Conservation (phyloP, 1,140 invertebrate genomes). For the Ips nitidus region DNA sequence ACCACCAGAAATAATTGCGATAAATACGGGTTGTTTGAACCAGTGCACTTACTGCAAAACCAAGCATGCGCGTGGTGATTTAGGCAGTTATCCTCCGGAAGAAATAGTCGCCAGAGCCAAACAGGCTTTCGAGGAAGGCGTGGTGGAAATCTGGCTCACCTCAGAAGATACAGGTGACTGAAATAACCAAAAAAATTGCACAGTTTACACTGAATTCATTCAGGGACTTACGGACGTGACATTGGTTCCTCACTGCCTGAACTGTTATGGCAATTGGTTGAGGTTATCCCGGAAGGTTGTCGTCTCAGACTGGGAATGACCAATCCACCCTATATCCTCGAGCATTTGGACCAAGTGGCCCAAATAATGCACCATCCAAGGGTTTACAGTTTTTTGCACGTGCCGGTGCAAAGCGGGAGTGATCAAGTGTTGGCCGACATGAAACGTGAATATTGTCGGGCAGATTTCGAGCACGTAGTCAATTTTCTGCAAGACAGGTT, state of each 20-base stretch:
- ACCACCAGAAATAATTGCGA: constrained; percentile 86
- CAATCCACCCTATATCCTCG: constrained; percentile 97
- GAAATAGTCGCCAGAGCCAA: constrained; percentile 77
- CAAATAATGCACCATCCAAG: constrained; percentile 84
- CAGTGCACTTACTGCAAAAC: constrained; percentile 99
- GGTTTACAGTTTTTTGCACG: constrained; percentile 95
- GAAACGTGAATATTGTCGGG: constrained; percentile 90
- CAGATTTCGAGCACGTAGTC: constrained; percentile 89
- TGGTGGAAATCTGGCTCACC: constrained; percentile 97
- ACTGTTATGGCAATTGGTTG: constrained; percentile 82
- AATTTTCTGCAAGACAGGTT: constrained; percentile 78
- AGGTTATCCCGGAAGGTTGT: constrained; percentile 88
- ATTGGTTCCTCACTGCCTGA: constrained; percentile 87
- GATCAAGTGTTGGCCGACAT: constrained; percentile 92
- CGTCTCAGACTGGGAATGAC: constrained; percentile 93
- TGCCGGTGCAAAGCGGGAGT: constrained; percentile 96
- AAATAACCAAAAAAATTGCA: not conserved
- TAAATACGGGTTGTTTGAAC: constrained; percentile 97
- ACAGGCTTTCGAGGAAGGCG: constrained; percentile 90
- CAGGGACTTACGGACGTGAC: constrained; percentile 91
- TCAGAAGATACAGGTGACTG: constrained; percentile 87
- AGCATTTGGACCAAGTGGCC: constrained; percentile 90
- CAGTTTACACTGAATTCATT: not conserved
- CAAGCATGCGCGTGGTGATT: constrained; percentile 93
- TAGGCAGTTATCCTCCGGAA: constrained; percentile 89